These are phyloP conservation scores for Rallus crepitans DNA, from an alignment of 2,797 vertebrate species.

Conservation along the genomic window DNA sequence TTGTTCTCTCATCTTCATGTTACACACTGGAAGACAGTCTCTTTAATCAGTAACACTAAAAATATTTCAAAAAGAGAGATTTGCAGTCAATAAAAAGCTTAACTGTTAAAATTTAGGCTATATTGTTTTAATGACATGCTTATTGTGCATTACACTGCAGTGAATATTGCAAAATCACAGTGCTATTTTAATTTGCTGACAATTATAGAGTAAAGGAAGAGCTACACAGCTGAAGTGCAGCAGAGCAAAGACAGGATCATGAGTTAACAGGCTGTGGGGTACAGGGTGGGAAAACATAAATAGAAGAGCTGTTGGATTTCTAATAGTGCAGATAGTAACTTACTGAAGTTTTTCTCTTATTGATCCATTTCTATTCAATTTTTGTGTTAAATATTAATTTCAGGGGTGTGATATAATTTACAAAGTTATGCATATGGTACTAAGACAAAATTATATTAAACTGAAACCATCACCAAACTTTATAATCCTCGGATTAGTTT, in stretches of 20 bases:
- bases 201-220: not conserved
- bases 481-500: not conserved
- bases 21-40: not conserved
- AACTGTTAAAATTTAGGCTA: not conserved
- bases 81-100: not conserved
- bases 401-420: not conserved
- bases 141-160: not conserved
- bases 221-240: not conserved
- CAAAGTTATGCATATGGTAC: not conserved
- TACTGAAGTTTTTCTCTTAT: not conserved
- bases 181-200: not conserved
- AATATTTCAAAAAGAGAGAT: not conserved
- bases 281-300: not conserved
- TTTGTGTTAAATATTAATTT: not conserved
- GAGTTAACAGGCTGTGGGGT: not conserved
- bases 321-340: not conserved
- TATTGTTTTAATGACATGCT: not conserved
- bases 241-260: not conserved
- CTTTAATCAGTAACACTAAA: not conserved
- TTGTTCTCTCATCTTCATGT: not conserved
- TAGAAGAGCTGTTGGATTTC: not conserved
- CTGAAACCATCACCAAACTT: not conserved
- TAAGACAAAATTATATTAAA: not conserved
- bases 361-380: not conserved
- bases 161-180: not conserved